Evolutionary conservation across 2,113 vertebrate species (phyloP).

Genomic region (human (Homo sapiens)): DNA sequence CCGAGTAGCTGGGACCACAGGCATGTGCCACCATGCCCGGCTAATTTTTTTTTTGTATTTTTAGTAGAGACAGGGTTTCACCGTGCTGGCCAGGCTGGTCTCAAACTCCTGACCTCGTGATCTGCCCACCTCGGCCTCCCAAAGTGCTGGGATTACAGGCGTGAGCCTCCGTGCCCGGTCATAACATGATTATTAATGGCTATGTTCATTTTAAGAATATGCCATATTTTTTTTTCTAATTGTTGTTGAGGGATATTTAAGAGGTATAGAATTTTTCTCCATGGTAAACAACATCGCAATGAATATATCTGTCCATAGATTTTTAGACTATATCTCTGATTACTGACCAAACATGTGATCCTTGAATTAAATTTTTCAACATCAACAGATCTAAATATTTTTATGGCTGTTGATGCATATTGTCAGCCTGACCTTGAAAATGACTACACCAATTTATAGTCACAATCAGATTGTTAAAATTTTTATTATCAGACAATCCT

Average conservation of each 20-base stretch:
- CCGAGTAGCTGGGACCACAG: too few species aligned
- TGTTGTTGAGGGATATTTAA: neutral
- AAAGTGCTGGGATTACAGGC: too few species aligned
- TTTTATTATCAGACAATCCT: neutral
- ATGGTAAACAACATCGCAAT: neutral
- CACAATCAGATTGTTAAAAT: neutral
- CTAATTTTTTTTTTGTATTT: too few species aligned
- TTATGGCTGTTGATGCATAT: neutral
- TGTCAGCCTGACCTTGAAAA: neutral
- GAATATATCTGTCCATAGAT: neutral
- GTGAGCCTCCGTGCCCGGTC: too few species aligned
- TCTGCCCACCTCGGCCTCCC: too few species aligned
- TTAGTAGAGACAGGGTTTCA: too few species aligned
- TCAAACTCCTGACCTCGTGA: too few species aligned
- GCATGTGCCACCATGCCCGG: too few species aligned
- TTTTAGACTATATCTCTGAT: neutral
- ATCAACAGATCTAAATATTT: neutral
- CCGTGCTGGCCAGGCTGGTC: too few species aligned
- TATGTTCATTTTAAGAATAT: neutral
- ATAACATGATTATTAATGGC: neutral
- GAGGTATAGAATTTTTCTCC: neutral
- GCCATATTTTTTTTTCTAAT: neutral
- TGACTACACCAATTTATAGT: neutral
- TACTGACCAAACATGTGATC: neutral
- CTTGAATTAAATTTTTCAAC: neutral